A percentile compares a stretch with the other conserved stretches of the same genome.
Conservation (phyloP, 1,140 invertebrate species). For the Drosophila athabasca region DNA sequence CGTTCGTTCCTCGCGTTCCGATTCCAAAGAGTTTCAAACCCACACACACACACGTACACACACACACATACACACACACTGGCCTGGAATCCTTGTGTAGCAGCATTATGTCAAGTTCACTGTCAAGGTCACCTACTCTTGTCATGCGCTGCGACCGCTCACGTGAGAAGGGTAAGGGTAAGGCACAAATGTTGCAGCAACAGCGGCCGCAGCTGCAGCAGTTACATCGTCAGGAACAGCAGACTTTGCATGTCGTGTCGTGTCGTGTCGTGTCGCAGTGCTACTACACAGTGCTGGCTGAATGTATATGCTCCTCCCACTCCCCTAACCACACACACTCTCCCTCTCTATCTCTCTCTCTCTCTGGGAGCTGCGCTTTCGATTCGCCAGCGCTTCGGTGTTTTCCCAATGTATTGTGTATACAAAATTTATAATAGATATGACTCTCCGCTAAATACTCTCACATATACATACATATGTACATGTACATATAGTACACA, state of each 20-base stretch:
- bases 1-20: no score
- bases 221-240: background rate
- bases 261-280: no score
- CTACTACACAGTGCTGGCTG: conserved; percentile 46
- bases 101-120: conserved; percentile 83
- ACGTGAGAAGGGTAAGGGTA: conserved; percentile 21
- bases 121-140: conserved; percentile 83
- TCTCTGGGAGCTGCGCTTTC: conserved; percentile 10
- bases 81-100: conserved; percentile 66
- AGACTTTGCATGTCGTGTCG: no score
- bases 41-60: conserved; percentile 25
- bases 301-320: conserved; percentile 28
- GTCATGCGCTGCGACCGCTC: conserved; percentile 62
- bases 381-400: conserved; percentile 11
- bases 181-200: conserved; percentile 27
- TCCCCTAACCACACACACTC: background rate
- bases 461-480: background rate
- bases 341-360: background rate
- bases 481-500: no score
- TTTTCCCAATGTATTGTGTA: conserved; percentile 26
- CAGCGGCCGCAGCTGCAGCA: conserved; percentile 23
- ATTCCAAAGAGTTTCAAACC: conserved; percentile 15
- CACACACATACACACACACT: conserved; percentile 11
- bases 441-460: background rate
- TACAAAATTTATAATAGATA: conserved; percentile 66